phyloP scores from a whole-genome alignment of 2,797 vertebrate species.

The Aldrovandia affinis region DNA sequence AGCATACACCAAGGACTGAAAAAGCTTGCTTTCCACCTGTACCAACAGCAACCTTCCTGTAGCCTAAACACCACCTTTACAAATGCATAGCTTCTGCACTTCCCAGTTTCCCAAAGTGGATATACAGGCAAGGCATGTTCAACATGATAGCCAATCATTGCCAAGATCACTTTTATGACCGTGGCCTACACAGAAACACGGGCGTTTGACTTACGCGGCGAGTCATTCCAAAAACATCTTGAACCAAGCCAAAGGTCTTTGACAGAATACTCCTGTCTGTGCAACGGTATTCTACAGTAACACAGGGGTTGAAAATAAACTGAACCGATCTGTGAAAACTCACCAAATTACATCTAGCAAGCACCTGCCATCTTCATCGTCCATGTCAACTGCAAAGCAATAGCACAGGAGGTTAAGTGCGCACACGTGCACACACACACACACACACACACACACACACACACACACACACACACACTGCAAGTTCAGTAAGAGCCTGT shows the following conservation, averaged over 20 bases:
- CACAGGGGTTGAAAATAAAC: not conserved
- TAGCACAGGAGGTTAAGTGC: conserved; percentile 4
- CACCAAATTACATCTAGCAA: conserved; percentile 99
- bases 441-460: no score
- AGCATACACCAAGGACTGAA: not conserved
- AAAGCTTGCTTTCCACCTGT: not conserved
- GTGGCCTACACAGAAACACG: not conserved
- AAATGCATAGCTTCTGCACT: not conserved
- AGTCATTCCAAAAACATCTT: not conserved
- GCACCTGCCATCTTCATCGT: conserved; percentile 99
- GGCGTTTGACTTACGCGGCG: not conserved
- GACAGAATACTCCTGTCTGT: not conserved
- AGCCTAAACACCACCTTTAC: not conserved
- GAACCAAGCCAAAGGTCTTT: not conserved
- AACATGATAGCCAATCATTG: not conserved
- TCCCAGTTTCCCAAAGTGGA: not conserved
- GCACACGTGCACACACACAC: no score
- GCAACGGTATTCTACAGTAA: not conserved
- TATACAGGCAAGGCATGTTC: not conserved
- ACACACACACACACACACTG: not conserved
- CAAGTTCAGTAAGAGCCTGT: not conserved
- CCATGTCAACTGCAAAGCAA: conserved; percentile 90
- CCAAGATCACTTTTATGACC: not conserved
- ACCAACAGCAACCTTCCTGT: not conserved
- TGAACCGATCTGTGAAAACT: conserved; percentile 58